Percentiles rank a stretch among this genome's conserved stretches.
Evolutionary conservation across 2,797 vertebrate genomes (phyloP).

Genomic region (Octomys mimax): DNA sequence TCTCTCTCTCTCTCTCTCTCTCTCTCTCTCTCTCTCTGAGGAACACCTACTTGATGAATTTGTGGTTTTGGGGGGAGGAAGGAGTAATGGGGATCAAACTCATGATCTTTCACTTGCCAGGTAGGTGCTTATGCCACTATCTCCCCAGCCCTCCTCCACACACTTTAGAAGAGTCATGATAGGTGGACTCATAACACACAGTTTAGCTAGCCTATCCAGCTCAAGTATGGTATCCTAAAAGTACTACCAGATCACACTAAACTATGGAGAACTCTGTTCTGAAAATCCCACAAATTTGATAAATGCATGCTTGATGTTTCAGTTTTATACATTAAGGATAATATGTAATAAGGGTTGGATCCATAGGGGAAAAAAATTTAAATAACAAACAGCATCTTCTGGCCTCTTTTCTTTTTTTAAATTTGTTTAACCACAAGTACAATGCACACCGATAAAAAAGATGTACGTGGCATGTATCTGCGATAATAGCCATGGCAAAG

Average conservation of each 20-base stretch:
- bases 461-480: conserved; percentile 56
- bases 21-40: not conserved
- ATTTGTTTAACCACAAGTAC: conserved; percentile 66
- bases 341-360: conserved; percentile 55
- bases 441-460: conserved; percentile 76
- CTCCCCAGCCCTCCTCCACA: not conserved
- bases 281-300: conserved; percentile 45
- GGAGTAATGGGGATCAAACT: too few relatives aligned
- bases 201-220: not conserved
- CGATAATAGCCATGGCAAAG: conserved; percentile 75
- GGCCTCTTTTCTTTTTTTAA: conserved; percentile 45
- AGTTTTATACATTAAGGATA: conserved; percentile 36
- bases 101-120: too few relatives aligned
- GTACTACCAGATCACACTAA: not conserved
- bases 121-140: too few relatives aligned
- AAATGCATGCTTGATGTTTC: conserved; percentile 34
- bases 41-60: not conserved
- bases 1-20: not conserved
- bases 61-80: too few relatives aligned
- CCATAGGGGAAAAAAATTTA: not conserved
- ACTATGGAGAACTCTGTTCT: conserved; percentile 1
- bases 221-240: not conserved
- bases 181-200: not conserved
- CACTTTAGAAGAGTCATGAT: not conserved
- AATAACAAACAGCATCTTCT: conserved; percentile 64